Evolutionary conservation across 2,888 invertebrate genomes (phyloP), one percentile per base, ranked within the genome.

Genomic region (Drosophila macrospina): DNA sequence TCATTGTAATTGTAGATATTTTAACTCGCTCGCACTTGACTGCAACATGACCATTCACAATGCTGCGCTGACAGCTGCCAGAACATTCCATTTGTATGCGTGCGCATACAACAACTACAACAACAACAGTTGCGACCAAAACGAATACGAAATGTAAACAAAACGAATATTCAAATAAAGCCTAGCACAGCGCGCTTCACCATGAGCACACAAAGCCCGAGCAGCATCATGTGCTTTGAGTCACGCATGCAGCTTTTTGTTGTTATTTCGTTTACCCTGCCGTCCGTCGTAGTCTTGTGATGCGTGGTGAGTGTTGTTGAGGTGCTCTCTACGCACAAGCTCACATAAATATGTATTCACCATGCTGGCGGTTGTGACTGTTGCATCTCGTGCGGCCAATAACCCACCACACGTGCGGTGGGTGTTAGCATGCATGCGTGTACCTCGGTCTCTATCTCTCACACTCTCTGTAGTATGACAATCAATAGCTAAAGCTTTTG

Each of bases 31-130:
- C 54, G 36, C 63, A 41, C 39, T 41, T 39, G 24, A 59, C 52
- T 41, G 57, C 41, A 68, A 63, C 76, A 80, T 69, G 77, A 80
- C 65, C 88, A 87, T 79, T 88, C 88, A 76, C 82, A 79, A 85
- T 64, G 86, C 62, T 87, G 79, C 82, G 76, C 70, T 52, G 68
- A 85, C 86, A 79, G 79, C 73, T 65, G 82, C 88, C 54, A 73
- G 73, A 83, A 85, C 67, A 76, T 74, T 83, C 86, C 70, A 71
- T 78, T 61, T 52, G 47, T 34, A 39, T 79, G 62, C 62, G 62
- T 72, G 75, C 68, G 66, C 63, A 47, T 34, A 57, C 52, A 55
- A 51, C 39, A 77, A 36, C 51, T 24, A 47, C 55, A 26, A 51
- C 41, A 47, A 37, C 39, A 41, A 44, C 42, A 13, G 36, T 26